These are phyloP conservation scores for Ivindomyrus marchei DNA, from an alignment of 2,113 vertebrate species.

Conservation along the genomic window DNA sequence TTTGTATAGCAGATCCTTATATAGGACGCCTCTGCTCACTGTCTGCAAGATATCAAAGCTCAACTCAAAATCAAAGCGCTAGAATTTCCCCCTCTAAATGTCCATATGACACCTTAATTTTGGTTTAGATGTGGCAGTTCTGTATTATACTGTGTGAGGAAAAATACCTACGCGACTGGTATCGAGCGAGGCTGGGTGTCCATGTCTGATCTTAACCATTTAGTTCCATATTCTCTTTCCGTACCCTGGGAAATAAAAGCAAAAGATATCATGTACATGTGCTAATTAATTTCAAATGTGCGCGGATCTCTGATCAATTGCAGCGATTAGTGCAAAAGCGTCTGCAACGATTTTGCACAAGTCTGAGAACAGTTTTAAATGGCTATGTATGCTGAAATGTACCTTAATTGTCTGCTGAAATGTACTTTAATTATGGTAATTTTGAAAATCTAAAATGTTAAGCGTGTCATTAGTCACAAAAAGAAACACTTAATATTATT, in stretches of 20 bases:
- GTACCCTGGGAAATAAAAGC: background rate
- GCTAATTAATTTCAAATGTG: background rate
- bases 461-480: background rate
- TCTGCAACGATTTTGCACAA: background rate
- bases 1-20: background rate
- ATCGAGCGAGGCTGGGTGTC: background rate
- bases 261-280: background rate
- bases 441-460: background rate
- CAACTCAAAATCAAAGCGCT: background rate
- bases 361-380: background rate
- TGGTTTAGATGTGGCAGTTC: background rate
- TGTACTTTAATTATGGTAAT: background rate
- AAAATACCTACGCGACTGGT: background rate
- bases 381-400: background rate
- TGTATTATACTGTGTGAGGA: background rate
- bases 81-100: background rate
- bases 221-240: background rate
- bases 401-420: background rate
- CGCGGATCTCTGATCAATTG: background rate
- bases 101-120: background rate
- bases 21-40: background rate
- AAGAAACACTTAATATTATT: background rate
- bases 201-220: background rate
- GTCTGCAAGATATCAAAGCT: background rate
- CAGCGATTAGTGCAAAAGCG: background rate